Percentiles rank a stretch among this genome's conserved stretches.
phyloP scores from a whole-genome alignment of 2,797 vertebrate genomes.

The Mico argentatus region DNA sequence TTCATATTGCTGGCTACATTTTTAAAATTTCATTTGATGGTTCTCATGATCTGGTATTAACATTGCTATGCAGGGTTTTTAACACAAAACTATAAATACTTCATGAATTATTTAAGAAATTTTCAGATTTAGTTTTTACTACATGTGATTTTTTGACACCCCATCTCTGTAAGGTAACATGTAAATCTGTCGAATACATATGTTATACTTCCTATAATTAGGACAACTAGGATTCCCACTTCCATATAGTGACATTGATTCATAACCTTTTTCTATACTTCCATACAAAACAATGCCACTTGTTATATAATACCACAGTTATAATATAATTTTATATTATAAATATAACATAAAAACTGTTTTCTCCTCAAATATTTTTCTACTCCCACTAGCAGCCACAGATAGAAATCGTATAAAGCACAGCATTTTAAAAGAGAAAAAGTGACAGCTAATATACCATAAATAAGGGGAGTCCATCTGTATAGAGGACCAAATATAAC shows the following conservation, averaged over 20 bases:
- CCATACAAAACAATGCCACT: background rate
- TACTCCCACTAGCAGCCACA: background rate
- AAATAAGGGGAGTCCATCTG: conserved; percentile 31
- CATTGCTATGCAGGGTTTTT: background rate
- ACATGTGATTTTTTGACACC: background rate
- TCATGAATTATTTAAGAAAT: background rate
- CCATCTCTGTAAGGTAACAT: background rate
- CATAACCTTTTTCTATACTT: background rate
- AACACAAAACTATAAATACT: background rate
- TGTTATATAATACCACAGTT: background rate
- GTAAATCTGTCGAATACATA: background rate
- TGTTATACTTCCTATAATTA: background rate
- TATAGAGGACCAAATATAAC: conserved; percentile 35
- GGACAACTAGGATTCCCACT: background rate
- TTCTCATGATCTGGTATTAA: background rate
- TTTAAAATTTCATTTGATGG: background rate
- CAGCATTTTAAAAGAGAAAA: conserved; percentile 36
- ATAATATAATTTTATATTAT: background rate
- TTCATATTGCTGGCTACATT: background rate
- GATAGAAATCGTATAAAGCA: background rate
- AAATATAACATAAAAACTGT: background rate
- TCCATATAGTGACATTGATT: background rate
- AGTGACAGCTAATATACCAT: conserved; percentile 47
- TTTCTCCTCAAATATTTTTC: conserved; percentile 34
- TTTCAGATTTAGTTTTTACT: background rate